These are phyloP conservation scores for Heterodera filipjevi DNA, from an alignment of 2,888 invertebrate species.

Conservation along the genomic window DNA sequence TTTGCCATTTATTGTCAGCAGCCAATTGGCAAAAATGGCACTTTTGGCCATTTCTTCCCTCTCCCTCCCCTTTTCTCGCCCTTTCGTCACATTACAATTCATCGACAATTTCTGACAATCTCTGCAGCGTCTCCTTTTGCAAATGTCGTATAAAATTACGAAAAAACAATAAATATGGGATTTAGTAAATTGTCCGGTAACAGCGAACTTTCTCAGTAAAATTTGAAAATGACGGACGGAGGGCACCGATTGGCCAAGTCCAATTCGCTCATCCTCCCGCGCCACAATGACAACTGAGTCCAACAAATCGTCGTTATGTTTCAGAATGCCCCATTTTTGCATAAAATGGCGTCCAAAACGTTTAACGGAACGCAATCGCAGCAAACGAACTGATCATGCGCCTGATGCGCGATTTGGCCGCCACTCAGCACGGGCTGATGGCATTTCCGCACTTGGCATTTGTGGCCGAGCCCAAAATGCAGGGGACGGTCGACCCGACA, in stretches of 20 bases:
- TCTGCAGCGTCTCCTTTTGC: background rate
- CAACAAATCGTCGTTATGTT: background rate
- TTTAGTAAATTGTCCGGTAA: too few species aligned
- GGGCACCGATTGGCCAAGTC: background rate
- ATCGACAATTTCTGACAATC: background rate
- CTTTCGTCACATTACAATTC: background rate
- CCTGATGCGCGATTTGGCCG: slow-evolving; percentile 19
- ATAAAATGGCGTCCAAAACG: slow-evolving; percentile 21
- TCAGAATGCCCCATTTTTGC: slow-evolving; percentile 13
- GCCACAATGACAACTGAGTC: slow-evolving; percentile 13
- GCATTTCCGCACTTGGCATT: slow-evolving; percentile 22
- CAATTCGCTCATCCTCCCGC: slow-evolving; percentile 14
- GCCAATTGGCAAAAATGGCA: background rate
- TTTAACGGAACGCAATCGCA: slow-evolving; percentile 25
- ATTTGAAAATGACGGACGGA: background rate
- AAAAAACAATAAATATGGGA: background rate
- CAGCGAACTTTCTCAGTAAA: background rate
- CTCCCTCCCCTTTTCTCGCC: background rate
- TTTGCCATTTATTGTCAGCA: background rate
- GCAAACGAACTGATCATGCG: slow-evolving; percentile 18
- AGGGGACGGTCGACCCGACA: background rate
- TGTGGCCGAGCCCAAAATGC: background rate
- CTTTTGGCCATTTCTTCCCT: background rate
- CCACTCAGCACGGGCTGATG: slow-evolving; percentile 6
- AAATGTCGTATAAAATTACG: background rate